Base-by-base conservation (phyloP, 1,140 invertebrate genomes). In the Penaeus indicus region DNA sequence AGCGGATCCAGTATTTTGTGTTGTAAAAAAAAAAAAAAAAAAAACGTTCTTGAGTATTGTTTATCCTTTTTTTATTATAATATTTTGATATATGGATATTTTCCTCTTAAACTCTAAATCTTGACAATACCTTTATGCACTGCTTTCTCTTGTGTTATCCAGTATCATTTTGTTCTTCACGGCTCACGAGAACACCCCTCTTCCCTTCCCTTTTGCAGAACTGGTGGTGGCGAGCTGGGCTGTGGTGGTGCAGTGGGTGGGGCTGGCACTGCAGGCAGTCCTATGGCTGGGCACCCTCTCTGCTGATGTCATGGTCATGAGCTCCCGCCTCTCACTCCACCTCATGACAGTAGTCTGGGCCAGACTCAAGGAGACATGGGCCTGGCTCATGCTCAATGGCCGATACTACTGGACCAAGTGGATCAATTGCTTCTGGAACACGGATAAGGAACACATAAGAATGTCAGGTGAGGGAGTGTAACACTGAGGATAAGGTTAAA, bases 251-350 rank as follows among this genome's bases (percentile, higher is more conserved):
- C 82, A 88, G 77, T 90, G 90, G 83, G 82, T 85, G 8, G 83
- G 63, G 25, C 63, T 88, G 25, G 81, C 82, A 22, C 62, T 88
- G 54, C 86, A 82, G 22, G 90, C 82, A 13, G 84, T 82, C 25
- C 84, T 88, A 63, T 90, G 90, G 90, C 86, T 90, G 18, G 86
- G 87, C 25, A 86, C 78, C 25, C 78, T 90, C 19, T 78, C 87
- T 3, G 77, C 86, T 47, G 90, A 90, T 21, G 86, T 90, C 32
- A 85, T 90, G 32, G 78, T 90, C 32, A 90, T 90, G 90, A 90
- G 90, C 32, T 80, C 86, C 11, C 86, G 86, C 22, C 86, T 90
- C n/a, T 85, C 88, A 61, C 77, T 88, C 27, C 90, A 90, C 38
- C 77, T 88, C 19, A 75, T 88, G 83, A 88, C 83, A 21, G 32